Percentiles rank a stretch among this genome's conserved stretches.
Evolutionary conservation across 2,888 invertebrate genomes (phyloP).

Genomic region (Eurois occulta): DNA sequence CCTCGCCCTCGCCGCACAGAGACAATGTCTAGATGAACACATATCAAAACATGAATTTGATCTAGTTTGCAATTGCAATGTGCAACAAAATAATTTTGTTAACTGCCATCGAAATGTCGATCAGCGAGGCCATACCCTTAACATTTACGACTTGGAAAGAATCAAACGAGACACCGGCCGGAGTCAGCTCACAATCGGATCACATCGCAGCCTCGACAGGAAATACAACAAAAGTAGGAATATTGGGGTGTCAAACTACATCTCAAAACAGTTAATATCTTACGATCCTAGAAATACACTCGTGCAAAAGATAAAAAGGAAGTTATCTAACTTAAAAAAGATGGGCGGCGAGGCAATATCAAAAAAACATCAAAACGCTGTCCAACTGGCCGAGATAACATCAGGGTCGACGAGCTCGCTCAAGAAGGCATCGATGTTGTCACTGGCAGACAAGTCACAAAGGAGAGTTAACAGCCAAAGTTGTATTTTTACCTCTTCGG

Average conservation of each 20-base stretch:
- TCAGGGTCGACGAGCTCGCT: constrained; percentile 86
- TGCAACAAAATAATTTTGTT: constrained; percentile 86
- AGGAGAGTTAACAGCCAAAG: constrained; percentile 86
- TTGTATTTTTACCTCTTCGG: constrained; percentile 84
- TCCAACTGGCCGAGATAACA: constrained; percentile 88
- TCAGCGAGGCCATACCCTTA: constrained; percentile 85
- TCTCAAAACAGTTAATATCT: constrained; percentile 88
- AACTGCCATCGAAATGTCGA: constrained; percentile 83
- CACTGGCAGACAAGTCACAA: constrained; percentile 86
- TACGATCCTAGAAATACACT: constrained; percentile 88
- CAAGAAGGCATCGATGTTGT: constrained; percentile 87
- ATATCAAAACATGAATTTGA: constrained; percentile 86
- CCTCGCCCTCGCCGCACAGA: constrained; percentile 85
- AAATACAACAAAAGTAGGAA: constrained; percentile 87
- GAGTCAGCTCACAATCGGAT: constrained; percentile 79
- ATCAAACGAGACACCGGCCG: constrained; percentile 85
- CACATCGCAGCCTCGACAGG: constrained; percentile 88
- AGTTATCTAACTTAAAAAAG: constrained; percentile 88
- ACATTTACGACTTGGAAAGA: constrained; percentile 87
- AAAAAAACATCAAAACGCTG: constrained; percentile 87
- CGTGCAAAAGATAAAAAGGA: constrained; percentile 88
- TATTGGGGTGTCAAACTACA: constrained; percentile 87
- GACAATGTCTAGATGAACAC: constrained; percentile 84
- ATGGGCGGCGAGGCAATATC: constrained; percentile 86
- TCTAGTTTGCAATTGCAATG: constrained; percentile 87